Base-by-base conservation (phyloP, 2,113 vertebrate species). In the Lethenteron camtschaticum region DNA sequence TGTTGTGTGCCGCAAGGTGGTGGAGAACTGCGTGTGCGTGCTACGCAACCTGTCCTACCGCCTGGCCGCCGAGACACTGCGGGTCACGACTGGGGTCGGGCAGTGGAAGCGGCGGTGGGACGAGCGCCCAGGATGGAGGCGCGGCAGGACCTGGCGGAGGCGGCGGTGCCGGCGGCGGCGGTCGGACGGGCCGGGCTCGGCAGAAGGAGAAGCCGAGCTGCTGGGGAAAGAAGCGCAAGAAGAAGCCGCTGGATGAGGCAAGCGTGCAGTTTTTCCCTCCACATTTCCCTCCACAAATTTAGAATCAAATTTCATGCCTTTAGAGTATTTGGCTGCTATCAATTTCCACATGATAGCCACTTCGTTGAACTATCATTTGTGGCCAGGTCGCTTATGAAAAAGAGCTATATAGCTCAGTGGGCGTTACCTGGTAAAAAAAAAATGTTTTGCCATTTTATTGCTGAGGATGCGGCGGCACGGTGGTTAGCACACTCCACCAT, bases 1-100 rank as follows among this genome's bases (percentile, higher is more conserved):
- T 20, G 41, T 41, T 41, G 41, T 41, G 63, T 66, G 63, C 8
- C 10, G 9, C 10, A 16, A 66, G 63, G 63, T 66, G 63, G 92
- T 99, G 78, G 94, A 99, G 79, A 99, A 99, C 72, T 96, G 94
- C 11, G 87, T 96, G 78, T 96, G 92, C 75, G 95, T 90, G 70
- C 79, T 99, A 73, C 84, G 90, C 76, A 99, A 96, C 81, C 82
- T 99, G 69, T 99, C 94, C 0, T 96, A 95, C 76, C 89, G 90
- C 10, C 78, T 96, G 76, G 92, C 96, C 73, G 85, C 89, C 1
- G 79, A 84, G 11, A 78, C 88, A 76, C 79, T 83, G 3, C 87
- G 82, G 11, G 83, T 58, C 85, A 88, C 20, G 94, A 96, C 72
- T 56, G 89, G 68, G 90, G 92, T 87, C 87, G 74, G 84, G 83